Conservation (phyloP, 2,888 invertebrate genomes). For the Gasteruption jaculator region DNA sequence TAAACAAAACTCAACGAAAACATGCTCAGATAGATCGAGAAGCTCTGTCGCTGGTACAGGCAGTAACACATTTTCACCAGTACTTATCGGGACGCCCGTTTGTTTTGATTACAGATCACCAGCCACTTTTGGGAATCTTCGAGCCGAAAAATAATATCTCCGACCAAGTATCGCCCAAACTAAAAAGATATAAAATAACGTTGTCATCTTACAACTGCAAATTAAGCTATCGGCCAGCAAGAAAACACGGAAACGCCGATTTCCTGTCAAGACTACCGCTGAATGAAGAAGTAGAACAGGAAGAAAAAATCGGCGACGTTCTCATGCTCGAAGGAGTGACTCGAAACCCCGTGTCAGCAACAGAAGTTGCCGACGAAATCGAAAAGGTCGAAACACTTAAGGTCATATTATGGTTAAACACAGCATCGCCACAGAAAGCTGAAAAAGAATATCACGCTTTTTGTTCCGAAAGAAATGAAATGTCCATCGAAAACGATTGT, state of each 20-base stretch:
- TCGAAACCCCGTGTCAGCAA: constrained; percentile 12
- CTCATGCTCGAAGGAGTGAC: constrained; percentile 17
- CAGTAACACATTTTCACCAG: constrained; percentile 13
- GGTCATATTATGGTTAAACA: constrained; percentile 9
- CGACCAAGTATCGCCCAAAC: constrained; percentile 9
- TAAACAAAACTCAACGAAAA: constrained; percentile 13
- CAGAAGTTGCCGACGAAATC: constrained; percentile 11
- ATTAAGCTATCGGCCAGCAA: constrained; percentile 12
- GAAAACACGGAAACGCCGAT: constrained; percentile 16
- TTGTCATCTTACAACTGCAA: constrained; percentile 13
- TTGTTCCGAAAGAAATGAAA: constrained; percentile 10
- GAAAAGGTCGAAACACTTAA: constrained; percentile 13
- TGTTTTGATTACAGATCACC: constrained; percentile 13
- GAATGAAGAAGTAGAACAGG: constrained; percentile 14
- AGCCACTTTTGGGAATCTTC: constrained; percentile 15
- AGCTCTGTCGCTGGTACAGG: constrained; percentile 11
- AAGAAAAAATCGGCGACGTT: constrained; percentile 12
- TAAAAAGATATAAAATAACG: constrained; percentile 12
- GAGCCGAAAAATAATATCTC: constrained; percentile 5
- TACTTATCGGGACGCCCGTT: constrained; percentile 14
- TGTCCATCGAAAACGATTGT: constrained; percentile 15
- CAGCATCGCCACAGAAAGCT: constrained; percentile 11
- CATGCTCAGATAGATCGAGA: constrained; percentile 15
- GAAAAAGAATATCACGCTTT: constrained; percentile 13
- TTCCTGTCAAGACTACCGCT: constrained; percentile 15